Evolutionary conservation across 2,888 invertebrate genomes (phyloP), one percentile per base, ranked within the genome.

Genomic region (Merodon equestris): DNA sequence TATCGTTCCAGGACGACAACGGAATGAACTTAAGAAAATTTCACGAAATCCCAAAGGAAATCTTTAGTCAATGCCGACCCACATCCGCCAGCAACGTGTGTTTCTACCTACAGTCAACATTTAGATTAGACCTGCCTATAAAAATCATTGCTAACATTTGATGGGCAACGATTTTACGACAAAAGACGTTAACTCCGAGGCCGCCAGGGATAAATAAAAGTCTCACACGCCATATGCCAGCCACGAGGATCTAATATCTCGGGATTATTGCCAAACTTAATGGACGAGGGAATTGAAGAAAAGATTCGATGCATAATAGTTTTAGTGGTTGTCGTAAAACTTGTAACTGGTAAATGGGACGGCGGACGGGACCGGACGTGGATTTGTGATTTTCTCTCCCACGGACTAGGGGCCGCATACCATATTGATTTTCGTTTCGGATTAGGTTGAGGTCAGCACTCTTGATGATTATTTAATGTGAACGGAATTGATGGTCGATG

Each of bases 391-490:
- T 27, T 27, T 27, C 27, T 4, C 15, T 54, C 18, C 13, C 13
- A 10, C 27, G 27, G 7, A 27, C 7, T 27, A 15, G n/a, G 17
- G 57, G 18, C n/a, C 12, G 36, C 36, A 47, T 48, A 12, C 42
- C 12, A 15, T 60, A 76, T 76, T 54, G 76, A 76, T 76, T 76
- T 66, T 60, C 72, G 44, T 66, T 64, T 76, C 36, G 72, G 64
- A 58, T 72, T 66, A 66, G 66, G 63, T 76, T 72, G 34, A 44
- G 76, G 76, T 60, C 71, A 72, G 71, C 64, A 72, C 50, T 58
- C 44, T 48, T 58, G 75, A 53, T 70, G 68, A 58, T 58, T 51
- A 56, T 71, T 71, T 76, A 71, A 76, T 76, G 71, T 71, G 53
- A 50, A 60, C 45, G 47, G 50, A 64, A 64, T 76, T 71, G 64